Base-by-base conservation (phyloP, 2,113 vertebrate species). In the Puffinus mauretanicus region DNA sequence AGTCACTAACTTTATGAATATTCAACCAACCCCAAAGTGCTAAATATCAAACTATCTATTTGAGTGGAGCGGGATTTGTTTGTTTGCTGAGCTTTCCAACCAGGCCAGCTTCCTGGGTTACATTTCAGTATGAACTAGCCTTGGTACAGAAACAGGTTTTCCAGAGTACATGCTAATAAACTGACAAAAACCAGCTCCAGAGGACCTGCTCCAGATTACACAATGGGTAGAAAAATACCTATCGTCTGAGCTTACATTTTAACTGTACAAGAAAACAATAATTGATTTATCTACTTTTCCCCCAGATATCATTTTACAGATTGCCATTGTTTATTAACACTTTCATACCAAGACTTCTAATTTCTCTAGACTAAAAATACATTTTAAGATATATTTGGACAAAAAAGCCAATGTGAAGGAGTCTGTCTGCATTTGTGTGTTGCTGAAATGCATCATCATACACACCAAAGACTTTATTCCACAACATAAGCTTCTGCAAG, bases 381-480 rank as follows among this genome's bases (percentile, higher is more conserved):
- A 72, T 83, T 91, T 97, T 57, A 90, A 83, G 86, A 95, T 80
- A 83, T 47, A 84, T 38, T 64, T 52, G 17, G 73, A 57, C 82
- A 71, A 88, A 61, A 93, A 95, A 79, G 25, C 4, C n/a, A 24
- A 51, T 3, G 4, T n/a, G 36, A 93, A 76, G 67, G 66, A 51
- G 24, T 55, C 65, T 70, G 70, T 86, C 92, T 91, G 91, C 44
- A 86, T 76, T 86, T 38, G 57, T 73, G 71, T 65, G 21, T 67
- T 70, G 80, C 46, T 83, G 44, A 82, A 90, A 92, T 22, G 69
- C 32, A 64, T 38, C 46, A 24, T 10, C 64, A 52, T 21, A 86
- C 80, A 79, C 87, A 89, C 5, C 40, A 42, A 83, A 47, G 52
- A 47, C 9, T 95, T 66, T 77, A 26, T 36, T 73, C 77, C 46